Conservation (phyloP, 2,888 invertebrate genomes). For the Heliconius cydno region DNA sequence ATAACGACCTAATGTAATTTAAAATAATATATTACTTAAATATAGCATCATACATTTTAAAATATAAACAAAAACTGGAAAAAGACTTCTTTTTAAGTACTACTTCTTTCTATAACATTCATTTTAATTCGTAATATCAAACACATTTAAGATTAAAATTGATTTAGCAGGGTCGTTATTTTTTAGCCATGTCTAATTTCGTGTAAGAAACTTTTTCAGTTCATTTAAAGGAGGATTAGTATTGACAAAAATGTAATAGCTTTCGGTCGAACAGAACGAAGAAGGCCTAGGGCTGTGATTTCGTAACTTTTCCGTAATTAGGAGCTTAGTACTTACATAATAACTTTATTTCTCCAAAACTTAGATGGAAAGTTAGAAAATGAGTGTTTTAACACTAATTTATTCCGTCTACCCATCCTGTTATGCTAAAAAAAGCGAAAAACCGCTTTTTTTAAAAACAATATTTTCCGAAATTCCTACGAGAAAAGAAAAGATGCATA, state of each 20-base stretch:
- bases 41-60: not conserved
- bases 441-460: too few species aligned
- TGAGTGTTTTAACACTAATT: not conserved
- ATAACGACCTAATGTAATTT: too few species aligned
- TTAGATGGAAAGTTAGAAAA: not conserved
- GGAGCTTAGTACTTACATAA: not conserved
- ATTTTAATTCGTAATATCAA: not conserved
- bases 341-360: not conserved
- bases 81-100: too few species aligned
- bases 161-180: not conserved
- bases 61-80: not conserved
- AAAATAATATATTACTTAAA: too few species aligned
- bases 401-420: not conserved
- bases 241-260: constrained; percentile 1
- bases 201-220: constrained; percentile 9
- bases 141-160: not conserved
- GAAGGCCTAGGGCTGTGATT: not conserved
- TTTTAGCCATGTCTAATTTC: not conserved
- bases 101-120: not conserved
- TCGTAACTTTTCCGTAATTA: not conserved
- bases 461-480: too few species aligned
- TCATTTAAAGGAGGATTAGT: constrained; percentile 14
- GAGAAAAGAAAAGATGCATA: too few species aligned
- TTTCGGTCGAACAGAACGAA: not conserved
- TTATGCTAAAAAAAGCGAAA: not conserved